A percentile compares a stretch with the other conserved stretches of the same genome.
Evolutionary conservation across 2,797 vertebrate genomes (phyloP).

Genomic region (Mustela erminea): DNA sequence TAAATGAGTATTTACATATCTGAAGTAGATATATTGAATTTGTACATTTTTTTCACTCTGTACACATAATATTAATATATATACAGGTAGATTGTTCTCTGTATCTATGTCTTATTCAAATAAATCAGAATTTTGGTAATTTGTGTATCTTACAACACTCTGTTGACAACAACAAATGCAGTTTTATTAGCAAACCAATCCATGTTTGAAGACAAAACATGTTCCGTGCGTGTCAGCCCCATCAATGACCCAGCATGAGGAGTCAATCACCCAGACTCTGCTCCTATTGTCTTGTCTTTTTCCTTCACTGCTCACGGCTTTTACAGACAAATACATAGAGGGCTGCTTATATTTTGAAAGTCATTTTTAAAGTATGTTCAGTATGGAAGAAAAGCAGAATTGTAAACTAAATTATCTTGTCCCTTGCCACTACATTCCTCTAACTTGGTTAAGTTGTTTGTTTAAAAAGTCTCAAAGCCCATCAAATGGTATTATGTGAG

Average conservation of each 20-base stretch:
- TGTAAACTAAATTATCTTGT: background rate
- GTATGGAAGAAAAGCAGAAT: background rate
- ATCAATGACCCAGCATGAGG: background rate
- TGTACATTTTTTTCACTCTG: background rate
- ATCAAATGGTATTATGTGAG: background rate
- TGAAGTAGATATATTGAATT: background rate
- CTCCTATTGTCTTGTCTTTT: background rate
- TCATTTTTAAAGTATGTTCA: background rate
- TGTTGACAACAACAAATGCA: background rate
- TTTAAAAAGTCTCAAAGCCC: background rate
- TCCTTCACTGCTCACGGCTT: background rate
- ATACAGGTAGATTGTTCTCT: background rate
- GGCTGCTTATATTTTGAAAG: background rate
- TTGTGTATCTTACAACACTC: background rate
- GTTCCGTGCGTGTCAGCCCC: background rate
- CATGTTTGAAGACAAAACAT: background rate
- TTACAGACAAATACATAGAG: background rate
- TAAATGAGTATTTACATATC: background rate
- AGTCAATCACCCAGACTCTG: background rate
- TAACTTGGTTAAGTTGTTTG: background rate
- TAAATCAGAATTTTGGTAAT: background rate
- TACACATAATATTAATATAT: background rate
- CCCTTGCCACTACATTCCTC: background rate
- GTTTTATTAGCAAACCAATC: background rate
- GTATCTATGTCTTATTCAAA: background rate